Evolutionary conservation across 2,113 vertebrate genomes (phyloP), one percentile per base, ranked within the genome.

Genomic region (Caretta caretta): DNA sequence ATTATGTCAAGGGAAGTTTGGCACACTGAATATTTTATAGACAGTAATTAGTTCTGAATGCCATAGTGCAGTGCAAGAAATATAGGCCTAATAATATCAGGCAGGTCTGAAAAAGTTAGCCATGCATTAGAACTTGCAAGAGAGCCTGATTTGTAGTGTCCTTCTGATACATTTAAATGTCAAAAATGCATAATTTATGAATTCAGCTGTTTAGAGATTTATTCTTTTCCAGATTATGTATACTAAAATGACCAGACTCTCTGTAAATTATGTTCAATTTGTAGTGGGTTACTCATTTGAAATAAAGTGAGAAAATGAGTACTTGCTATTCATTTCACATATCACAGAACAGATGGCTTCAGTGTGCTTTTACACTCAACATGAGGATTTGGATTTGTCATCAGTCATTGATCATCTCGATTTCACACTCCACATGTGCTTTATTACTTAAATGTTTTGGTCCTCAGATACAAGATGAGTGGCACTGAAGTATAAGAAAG

Each of bases 261-360:
- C 14, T 53, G 50, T 38, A 80, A 87, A 88, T 93, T 90, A 86
- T 42, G 10, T 80, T 88, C 38, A 42, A 5, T 72, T 22, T 65
- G 46, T 65, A 93, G 49, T 86, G 84, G 89, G 91, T 80, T 13
- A 50, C 75, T 91, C 27, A 56, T 79, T 51, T 87, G 51, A 92
- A 90, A 95, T 89, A 59, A 88, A 75, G 22, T 53, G 84, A 90
- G 93, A 9, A 88, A 83, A 72, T 80, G 1, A 69, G 35, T 4
- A 25, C 57, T 86, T 50, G 42, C 79, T 87, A 17, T 95, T 93
- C 31, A 27, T 42, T 87, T 51, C 94, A 78, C 93, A 24, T 35
- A 31, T 83, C 72, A 91, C 29, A 87, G 78, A 96, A 16, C 94
- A 97, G 95, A 92, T 96, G 88, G 90, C 83, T 96, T 89, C 90